Evolutionary conservation across 2,113 vertebrate genomes (phyloP), one percentile per base, ranked within the genome.

Genomic region (Excalfactoria chinensis): DNA sequence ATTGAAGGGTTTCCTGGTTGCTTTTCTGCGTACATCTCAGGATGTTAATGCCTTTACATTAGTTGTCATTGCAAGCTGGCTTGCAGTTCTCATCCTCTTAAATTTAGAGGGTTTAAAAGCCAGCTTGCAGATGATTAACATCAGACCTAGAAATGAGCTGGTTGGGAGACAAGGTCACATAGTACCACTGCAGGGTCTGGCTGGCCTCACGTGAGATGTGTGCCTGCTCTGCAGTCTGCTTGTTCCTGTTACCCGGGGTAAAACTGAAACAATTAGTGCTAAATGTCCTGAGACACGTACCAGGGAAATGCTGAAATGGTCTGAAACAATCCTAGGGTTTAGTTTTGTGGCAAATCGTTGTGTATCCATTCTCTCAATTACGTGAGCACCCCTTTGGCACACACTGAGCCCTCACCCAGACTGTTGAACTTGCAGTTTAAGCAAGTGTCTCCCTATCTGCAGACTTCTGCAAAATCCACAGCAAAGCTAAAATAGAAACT

Each of bases 51-150:
- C 32, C 73, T 28, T 53, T 53, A 14, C 49, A 51, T 51, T 51
- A 73, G 64, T 60, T 55, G 86, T 86, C 26, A 26, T 94, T 97
- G 93, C 87, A 88, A 76, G 84, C 87, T 96, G 88, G 73, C 71
- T 93, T 69, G 41, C 72, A 64, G 63, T 84, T 78, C 55, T 93
- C 89, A 91, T 90, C 92, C 58, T 56, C 75, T 93, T 96, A 95
- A 89, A 95, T 90, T 89, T 60, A 59, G 75, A 82, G 53, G 59
- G 46, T 74, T 93, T 89, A 73, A 95, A 95, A 69, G 94, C 44
- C 70, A 32, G 49, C 81, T 88, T 64, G 69, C 80, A 68, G 82
- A 64, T 91, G 43, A 94, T 80, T 88, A 89, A 56, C 49, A 53
- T 93, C 82, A 58, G 63, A 34, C 58, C 56, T 80, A 37, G 43